Base-by-base conservation (phyloP, 2,797 vertebrate species). In the Acanthornis magna region DNA sequence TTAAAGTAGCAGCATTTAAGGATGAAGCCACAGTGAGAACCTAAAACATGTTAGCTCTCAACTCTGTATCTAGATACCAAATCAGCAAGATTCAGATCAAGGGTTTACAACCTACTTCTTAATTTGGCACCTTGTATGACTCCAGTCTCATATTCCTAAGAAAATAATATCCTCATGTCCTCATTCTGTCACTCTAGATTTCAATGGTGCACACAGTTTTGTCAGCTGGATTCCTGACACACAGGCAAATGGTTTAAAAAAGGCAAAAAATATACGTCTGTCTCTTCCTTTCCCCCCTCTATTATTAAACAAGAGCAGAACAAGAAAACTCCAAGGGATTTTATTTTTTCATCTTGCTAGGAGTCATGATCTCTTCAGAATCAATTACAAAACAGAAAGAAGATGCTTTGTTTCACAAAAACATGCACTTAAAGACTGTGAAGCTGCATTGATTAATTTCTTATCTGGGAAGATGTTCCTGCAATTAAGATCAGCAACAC, bases 161-260 rank as follows among this genome's bases (percentile, higher is more conserved):
- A 76, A 93, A 60, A 60, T 48, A 89, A 87, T 93, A 93, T 79
- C 53, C 48, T 8, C 13, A 5, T 36, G 80, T 70, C 90, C 90
- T 91, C 92, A 93, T 93, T 96, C 91, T 93, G 79, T 93, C 94
- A 91, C 78, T 91, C 77, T 55, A 51, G n/a, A 82, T 91, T 94
- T 82, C 67, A 82, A 2, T 25, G 16, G 85, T 54, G 27, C 32
- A 61, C 45, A 63, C 1, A 50, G 40, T 88, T 93, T 83, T 93
- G 63, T 93, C 90, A 73, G 57, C 60, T 90, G 82, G 48, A 76
- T 67, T 91, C 62, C 68, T 63, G 50, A 80, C 48, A 74, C 22
- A 40, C 7, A 55, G 42, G 30, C 7, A 88, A 90, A 62, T 13
- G 1, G 6, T 55, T 54, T 66, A 4, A 45, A 74, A 88, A 50